phyloP scores from a whole-genome alignment of 2,113 vertebrate species.

The Bettongia penicillata region DNA sequence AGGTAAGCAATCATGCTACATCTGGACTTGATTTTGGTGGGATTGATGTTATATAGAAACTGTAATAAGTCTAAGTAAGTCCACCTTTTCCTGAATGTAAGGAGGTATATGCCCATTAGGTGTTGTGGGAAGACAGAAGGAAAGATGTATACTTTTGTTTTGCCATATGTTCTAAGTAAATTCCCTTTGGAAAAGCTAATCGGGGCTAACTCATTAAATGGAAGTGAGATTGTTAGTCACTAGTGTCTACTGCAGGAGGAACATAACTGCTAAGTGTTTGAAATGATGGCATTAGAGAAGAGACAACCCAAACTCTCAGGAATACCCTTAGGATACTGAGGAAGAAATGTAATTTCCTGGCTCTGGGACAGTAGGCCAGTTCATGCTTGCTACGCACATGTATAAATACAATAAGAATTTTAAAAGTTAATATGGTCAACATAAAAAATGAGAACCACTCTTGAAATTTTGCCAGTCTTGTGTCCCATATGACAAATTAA shows the following conservation, averaged over 20 bases:
- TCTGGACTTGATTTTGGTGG: neutral
- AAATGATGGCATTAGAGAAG: neutral
- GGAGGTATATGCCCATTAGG: neutral
- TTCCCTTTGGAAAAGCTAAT: neutral
- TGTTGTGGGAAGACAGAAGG: neutral
- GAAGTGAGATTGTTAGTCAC: neutral
- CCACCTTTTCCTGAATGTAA: neutral
- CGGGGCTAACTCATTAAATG: neutral
- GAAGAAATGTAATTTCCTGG: neutral
- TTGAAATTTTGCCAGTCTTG: slow-evolving; percentile 8
- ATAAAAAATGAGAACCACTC: slow-evolving; percentile 11
- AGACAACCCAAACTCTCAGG: too few relatives aligned
- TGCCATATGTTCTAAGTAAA: neutral
- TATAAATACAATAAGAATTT: neutral
- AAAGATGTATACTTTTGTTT: neutral
- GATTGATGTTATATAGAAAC: neutral
- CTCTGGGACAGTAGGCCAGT: neutral
- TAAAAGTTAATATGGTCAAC: neutral
- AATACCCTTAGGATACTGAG: too few relatives aligned
- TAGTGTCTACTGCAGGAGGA: neutral
- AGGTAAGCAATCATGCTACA: neutral
- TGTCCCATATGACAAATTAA: neutral
- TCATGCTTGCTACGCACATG: neutral
- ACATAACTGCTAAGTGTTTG: neutral
- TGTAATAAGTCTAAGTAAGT: neutral